These are phyloP conservation scores for Hucho hucho DNA, from an alignment of 2,113 vertebrate species.

Conservation along the genomic window DNA sequence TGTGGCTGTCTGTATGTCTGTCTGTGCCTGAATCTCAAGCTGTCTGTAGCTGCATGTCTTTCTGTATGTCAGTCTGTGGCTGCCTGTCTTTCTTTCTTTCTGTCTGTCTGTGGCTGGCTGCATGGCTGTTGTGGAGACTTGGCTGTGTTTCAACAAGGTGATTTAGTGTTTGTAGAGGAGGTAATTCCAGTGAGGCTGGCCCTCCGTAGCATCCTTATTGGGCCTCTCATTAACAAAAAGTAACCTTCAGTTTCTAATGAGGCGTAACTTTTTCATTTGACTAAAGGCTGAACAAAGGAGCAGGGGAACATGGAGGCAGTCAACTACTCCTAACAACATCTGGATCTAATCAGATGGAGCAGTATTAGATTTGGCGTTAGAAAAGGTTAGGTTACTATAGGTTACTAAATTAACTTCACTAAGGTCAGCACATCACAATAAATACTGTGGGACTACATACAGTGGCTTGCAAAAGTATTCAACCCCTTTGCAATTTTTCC, in stretches of 20 bases:
- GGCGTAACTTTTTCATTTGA: constrained; percentile 71
- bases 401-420: too few relatives aligned
- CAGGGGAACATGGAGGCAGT: not conserved
- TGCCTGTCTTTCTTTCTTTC: too few relatives aligned
- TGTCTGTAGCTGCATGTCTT: too few relatives aligned
- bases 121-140: constrained; percentile 24
- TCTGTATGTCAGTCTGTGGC: too few relatives aligned
- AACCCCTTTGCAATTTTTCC: too few relatives aligned
- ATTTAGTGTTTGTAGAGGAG: constrained; percentile 43
- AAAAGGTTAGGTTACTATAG: too few relatives aligned
- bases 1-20: too few relatives aligned
- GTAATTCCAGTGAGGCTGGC: constrained; percentile 39
- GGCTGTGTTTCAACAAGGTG: constrained; percentile 53
- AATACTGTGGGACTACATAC: too few relatives aligned
- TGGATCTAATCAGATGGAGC: not conserved
- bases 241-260: constrained; percentile 65
- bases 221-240: constrained; percentile 67
- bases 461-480: too few relatives aligned
- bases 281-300: constrained; percentile 45
- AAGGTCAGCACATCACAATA: too few relatives aligned
- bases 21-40: too few relatives aligned
- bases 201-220: constrained; percentile 61
- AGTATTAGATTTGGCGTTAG: not conserved
- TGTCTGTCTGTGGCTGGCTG: not conserved
- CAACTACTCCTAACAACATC: not conserved